phyloP scores from a whole-genome alignment of 2,888 invertebrate species.

The Papilio demoleus region DNA sequence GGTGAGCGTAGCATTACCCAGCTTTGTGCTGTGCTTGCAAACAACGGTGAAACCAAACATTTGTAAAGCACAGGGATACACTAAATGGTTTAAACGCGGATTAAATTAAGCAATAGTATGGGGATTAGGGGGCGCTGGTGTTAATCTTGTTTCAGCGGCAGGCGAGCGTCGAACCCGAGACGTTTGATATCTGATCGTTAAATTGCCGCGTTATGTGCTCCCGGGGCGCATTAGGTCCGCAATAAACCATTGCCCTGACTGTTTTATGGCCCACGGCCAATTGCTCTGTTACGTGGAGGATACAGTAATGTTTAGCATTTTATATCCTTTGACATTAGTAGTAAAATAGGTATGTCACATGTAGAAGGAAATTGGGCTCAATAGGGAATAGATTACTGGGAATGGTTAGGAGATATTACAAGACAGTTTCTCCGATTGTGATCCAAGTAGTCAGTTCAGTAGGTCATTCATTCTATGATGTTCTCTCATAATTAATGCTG shows the following conservation, averaged over 20 bases:
- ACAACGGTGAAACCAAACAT: background rate
- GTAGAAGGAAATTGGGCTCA: background rate
- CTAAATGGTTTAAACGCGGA: conserved; percentile 24
- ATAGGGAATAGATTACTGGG: background rate
- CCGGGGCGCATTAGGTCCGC: conserved; percentile 37
- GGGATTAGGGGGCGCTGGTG: conserved; percentile 35
- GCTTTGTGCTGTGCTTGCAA: no score
- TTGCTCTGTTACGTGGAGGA: conserved; percentile 38
- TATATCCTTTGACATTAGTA: conserved; percentile 29
- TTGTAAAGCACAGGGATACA: conserved; percentile 9
- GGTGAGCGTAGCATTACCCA: no score
- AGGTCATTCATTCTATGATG: background rate
- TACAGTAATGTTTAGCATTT: conserved; percentile 35
- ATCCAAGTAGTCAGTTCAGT: background rate
- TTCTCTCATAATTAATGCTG: conserved; percentile 9
- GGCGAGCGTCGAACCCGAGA: conserved; percentile 36
- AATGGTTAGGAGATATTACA: background rate
- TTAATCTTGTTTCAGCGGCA: conserved; percentile 37
- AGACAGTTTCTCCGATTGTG: background rate
- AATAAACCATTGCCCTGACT: conserved; percentile 37
- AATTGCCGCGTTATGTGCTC: conserved; percentile 38
- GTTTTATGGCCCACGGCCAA: conserved; percentile 38
- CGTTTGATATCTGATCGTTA: conserved; percentile 40
- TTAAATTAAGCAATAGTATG: conserved; percentile 34
- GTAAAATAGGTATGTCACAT: conserved; percentile 1